Conservation (phyloP, 2,888 invertebrate genomes). For the Ochlodes sylvanus region DNA sequence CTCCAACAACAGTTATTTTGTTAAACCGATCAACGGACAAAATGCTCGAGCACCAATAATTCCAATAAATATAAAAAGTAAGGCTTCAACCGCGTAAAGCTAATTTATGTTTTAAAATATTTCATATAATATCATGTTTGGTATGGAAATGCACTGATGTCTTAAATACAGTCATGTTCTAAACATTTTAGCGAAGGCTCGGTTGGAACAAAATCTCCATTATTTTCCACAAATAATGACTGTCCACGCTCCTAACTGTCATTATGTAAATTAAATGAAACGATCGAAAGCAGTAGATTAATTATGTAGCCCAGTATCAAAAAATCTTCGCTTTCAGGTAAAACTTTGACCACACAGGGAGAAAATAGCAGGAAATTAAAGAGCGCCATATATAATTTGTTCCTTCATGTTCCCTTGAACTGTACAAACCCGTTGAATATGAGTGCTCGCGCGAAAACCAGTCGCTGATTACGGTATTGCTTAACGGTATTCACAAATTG, state of each 20-base stretch:
- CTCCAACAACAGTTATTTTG: constrained; percentile 35
- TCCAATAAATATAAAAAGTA: constrained; percentile 7
- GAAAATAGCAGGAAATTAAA: constrained; percentile 45
- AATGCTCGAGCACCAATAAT: neutral
- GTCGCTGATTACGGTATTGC: constrained; percentile 46
- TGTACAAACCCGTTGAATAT: constrained; percentile 40
- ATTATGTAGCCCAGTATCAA: constrained; percentile 9
- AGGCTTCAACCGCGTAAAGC: neutral
- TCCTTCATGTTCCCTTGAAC: constrained; percentile 33
- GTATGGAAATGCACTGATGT: neutral
- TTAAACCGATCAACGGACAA: neutral
- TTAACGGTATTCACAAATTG: constrained; percentile 44
- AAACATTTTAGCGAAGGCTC: neutral
- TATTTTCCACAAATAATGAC: constrained; percentile 1
- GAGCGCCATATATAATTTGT: constrained; percentile 37
- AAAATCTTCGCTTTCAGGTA: constrained; percentile 12
- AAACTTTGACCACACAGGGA: constrained; percentile 42
- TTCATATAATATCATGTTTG: neutral
- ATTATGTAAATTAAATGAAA: constrained; percentile 21
- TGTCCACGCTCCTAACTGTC: neutral
- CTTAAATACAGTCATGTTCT: neutral
- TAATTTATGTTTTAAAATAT: neutral
- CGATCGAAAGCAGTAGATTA: constrained; percentile 15
- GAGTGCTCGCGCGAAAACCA: constrained; percentile 43
- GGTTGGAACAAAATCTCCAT: too few relatives aligned